Evolutionary conservation across 2,113 vertebrate genomes (phyloP).

Genomic region (Oriolus oriolus): DNA sequence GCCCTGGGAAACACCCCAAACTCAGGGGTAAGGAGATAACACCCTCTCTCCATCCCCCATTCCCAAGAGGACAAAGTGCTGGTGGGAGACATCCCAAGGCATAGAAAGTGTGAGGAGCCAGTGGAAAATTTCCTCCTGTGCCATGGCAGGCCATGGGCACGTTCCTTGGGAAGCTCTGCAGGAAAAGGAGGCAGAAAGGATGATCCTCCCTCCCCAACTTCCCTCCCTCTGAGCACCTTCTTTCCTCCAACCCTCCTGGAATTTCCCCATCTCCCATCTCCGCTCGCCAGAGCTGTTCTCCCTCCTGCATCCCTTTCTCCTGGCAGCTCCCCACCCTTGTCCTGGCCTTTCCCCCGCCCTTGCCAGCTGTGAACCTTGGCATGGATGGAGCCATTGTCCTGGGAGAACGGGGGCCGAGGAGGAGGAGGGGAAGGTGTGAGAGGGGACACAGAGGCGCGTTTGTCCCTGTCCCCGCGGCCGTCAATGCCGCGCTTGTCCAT

Average conservation of each 20-base stretch:
- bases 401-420: neutral
- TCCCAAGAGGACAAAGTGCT: neutral
- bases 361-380: constrained; percentile 78
- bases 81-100: neutral
- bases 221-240: neutral
- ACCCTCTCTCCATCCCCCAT: neutral
- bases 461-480: constrained; percentile 65
- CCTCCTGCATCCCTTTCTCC: neutral
- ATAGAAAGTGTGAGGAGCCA: neutral
- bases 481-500: constrained; percentile 82
- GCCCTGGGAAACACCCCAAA: neutral
- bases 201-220: neutral
- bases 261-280: neutral
- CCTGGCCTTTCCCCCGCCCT: constrained; percentile 27
- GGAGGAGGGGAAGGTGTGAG: constrained; percentile 74
- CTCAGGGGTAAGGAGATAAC: neutral
- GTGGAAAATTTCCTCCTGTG: neutral
- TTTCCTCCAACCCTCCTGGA: neutral
- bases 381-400: constrained; percentile 76
- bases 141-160: fast-evolving
- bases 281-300: neutral
- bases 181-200: neutral
- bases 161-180: neutral
- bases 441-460: constrained; percentile 69
- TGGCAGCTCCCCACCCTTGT: neutral